phyloP scores from a whole-genome alignment of 2,113 vertebrate species.

The Phaetusa simplex region DNA sequence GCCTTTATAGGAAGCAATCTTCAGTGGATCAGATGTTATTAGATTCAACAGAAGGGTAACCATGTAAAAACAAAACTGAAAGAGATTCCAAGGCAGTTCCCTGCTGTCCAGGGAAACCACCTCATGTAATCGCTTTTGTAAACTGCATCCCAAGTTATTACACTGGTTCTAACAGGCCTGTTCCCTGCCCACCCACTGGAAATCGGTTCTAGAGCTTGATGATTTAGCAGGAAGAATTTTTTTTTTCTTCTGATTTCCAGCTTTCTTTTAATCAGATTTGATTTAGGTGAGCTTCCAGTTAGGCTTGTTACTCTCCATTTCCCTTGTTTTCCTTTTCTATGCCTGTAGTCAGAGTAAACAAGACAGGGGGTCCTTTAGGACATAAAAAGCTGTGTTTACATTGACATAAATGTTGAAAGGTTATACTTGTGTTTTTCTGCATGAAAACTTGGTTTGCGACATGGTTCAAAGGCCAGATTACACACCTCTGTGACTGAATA shows the following conservation, averaged over 20 bases:
- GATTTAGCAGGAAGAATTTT: background rate
- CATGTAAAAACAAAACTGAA: background rate
- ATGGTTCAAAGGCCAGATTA: background rate
- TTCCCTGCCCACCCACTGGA: background rate
- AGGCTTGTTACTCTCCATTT: background rate
- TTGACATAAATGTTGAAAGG: background rate
- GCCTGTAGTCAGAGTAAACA: background rate
- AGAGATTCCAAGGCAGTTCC: background rate
- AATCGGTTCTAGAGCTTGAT: background rate
- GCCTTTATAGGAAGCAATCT: background rate
- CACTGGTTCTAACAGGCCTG: background rate
- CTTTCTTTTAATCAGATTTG: background rate
- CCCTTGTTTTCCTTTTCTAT: background rate
- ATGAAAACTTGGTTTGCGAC: background rate
- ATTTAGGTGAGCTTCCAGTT: background rate
- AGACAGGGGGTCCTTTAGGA: background rate
- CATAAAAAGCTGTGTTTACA: background rate
- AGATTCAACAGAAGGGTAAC: background rate
- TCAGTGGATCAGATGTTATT: background rate
- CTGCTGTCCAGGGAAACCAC: background rate
- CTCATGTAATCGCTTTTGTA: background rate
- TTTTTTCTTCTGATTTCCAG: background rate
- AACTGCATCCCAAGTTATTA: background rate
- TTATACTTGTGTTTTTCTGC: background rate
- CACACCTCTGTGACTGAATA: background rate